Base-by-base conservation (phyloP, 2,888 invertebrate genomes). In the Lacanobia oleracea region DNA sequence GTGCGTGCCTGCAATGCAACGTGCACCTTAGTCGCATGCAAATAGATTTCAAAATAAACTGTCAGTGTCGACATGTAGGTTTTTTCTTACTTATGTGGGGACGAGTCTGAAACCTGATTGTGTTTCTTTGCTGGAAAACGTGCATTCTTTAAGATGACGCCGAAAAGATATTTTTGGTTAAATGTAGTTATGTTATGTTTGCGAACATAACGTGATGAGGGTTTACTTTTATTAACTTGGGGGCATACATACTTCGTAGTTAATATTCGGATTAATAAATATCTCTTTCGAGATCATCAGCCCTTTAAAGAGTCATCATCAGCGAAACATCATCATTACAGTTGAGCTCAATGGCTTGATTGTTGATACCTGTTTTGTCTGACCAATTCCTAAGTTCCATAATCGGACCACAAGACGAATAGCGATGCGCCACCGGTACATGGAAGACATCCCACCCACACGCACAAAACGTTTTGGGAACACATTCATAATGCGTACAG, bases 81-180 rank as follows among this genome's bases (percentile, higher is more conserved):
- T 62, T 70, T 74, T 74, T 84, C 67, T 61, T 83, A 72, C 68
- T 69, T 61, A 64, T 45, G 51, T 56, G 48, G 57, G 62, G 76
- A 74, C 67, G 67, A 74, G 75, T 54, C 81, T 81, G 77, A 78
- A 84, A 82, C 66, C 63, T 75, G 84, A 86, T 82, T 86, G 84
- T 84, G 81, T 74, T 85, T 75, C 62, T 79, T 75, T 76, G 72
- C 84, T 75, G 75, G 62, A 75, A 85, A 83, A 78, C 75, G 59
- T 67, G 75, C 72, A 61, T 75, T 63, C 70, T 68, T 64, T 62
- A 62, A 33, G 40, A 54, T 72, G 43, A 50, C n/a, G 50, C 43
- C 21, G 12, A 54, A 62, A 74, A 62, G 9, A 56, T 72, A 18
- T 9, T 45, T 73, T 50, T 48, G 64, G 59, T 50, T 43, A 65